A percentile compares a stretch with the other conserved stretches of the same genome.
Conservation (phyloP, 2,888 invertebrate species). For the Marronus borbonicus region DNA sequence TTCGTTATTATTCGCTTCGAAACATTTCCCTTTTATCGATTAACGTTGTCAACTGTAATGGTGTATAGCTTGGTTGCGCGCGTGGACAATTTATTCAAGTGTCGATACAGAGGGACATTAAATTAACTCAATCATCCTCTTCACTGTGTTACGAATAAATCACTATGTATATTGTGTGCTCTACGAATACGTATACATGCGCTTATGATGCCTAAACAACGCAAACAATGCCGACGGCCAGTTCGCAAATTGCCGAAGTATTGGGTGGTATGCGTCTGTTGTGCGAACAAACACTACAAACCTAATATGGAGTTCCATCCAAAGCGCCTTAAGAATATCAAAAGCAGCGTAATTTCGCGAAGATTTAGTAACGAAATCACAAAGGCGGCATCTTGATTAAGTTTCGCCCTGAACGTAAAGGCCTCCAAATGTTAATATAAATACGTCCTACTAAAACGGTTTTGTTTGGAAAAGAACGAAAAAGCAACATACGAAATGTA, state of each 20-base stretch:
- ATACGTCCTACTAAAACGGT: too few relatives aligned
- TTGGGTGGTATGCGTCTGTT: neutral
- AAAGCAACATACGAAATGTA: too few relatives aligned
- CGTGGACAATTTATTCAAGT: conserved; percentile 28
- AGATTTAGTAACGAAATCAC: neutral
- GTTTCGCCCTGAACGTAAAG: too few relatives aligned
- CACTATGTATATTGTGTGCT: conserved; percentile 10
- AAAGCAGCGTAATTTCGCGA: neutral
- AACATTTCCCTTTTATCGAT: conserved; percentile 25
- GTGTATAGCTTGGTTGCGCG: conserved; percentile 7
- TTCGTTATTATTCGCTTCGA: conserved; percentile 14
- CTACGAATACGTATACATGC: conserved; percentile 15
- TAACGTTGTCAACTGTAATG: conserved; percentile 17
- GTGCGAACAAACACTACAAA: neutral
- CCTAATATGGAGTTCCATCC: neutral
- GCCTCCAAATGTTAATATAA: too few relatives aligned
- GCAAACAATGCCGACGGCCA: conserved; percentile 12
- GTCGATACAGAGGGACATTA: conserved; percentile 30
- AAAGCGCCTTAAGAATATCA: conserved; percentile 26
- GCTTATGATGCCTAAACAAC: neutral
- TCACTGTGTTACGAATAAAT: conserved; percentile 26
- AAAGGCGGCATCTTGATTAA: neutral
- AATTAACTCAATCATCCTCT: conserved; percentile 34
- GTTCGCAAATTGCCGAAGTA: conserved; percentile 8
- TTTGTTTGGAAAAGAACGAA: too few relatives aligned